These are phyloP conservation scores for Ophion slaviceki DNA, from an alignment of 2,888 invertebrate species.

Conservation along the genomic window DNA sequence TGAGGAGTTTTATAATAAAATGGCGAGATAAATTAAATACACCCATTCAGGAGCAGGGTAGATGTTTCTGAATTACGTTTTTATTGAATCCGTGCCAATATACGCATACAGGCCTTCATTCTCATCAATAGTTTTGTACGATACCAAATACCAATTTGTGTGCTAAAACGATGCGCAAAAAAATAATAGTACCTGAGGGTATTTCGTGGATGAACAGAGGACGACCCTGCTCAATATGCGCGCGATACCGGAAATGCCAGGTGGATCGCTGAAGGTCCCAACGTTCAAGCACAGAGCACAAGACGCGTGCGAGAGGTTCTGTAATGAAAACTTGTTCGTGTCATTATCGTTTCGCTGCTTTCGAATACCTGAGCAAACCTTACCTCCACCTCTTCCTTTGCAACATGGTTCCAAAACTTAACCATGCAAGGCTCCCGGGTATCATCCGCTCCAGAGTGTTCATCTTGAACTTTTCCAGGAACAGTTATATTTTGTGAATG, in stretches of 20 bases:
- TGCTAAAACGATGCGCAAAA: neutral
- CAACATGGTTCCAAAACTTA: neutral
- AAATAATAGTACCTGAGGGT: conserved; percentile 87
- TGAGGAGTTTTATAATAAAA: neutral
- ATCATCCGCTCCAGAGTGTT: neutral
- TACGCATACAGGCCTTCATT: too few species aligned
- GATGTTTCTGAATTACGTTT: too few species aligned
- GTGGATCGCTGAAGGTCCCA: conserved; percentile 91
- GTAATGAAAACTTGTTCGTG: conserved; percentile 7
- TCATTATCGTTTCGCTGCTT: neutral
- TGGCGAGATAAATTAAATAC: neutral
- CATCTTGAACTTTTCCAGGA: neutral
- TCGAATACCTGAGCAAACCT: neutral
- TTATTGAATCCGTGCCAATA: too few species aligned
- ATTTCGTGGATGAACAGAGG: conserved; percentile 96
- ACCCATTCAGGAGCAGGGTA: too few species aligned
- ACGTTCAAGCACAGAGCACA: conserved; percentile 91
- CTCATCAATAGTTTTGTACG: too few species aligned
- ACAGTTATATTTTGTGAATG: neutral
- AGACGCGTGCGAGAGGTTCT: conserved; percentile 85
- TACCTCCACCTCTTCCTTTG: neutral
- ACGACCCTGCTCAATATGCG: conserved; percentile 96
- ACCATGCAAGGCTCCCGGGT: neutral
- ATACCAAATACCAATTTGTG: too few species aligned
- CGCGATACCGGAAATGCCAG: conserved; percentile 90